Evolutionary conservation across 2,113 vertebrate genomes (phyloP).

Genomic region (Neotragus pygmaeus): DNA sequence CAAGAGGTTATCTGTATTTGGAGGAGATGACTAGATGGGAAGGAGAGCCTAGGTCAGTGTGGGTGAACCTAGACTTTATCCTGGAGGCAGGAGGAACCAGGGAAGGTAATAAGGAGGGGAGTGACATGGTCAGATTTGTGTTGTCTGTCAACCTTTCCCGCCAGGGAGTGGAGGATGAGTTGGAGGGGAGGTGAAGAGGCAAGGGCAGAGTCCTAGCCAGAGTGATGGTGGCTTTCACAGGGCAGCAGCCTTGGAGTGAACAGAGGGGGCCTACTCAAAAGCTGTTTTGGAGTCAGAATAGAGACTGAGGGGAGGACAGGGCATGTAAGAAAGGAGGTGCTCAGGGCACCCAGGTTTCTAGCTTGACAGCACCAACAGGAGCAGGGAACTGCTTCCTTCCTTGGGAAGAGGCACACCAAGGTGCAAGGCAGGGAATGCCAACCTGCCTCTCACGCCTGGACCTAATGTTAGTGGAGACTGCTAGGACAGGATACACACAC

Average conservation of each 20-base stretch:
- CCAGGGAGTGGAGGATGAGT: not conserved
- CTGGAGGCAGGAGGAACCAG: not conserved
- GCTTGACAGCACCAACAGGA: not conserved
- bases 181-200: not conserved
- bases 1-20: not conserved
- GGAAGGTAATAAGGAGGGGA: not conserved
- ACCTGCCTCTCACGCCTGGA: not conserved
- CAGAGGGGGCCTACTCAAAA: not conserved
- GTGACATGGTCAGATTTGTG: not conserved
- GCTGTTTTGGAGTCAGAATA: not conserved
- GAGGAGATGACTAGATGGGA: not conserved
- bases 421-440: not conserved
- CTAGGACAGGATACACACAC: too few species aligned
- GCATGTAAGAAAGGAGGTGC: not conserved
- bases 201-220: not conserved
- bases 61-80: not conserved
- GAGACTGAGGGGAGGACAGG: not conserved
- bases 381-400: not conserved
- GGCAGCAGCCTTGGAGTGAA: not conserved
- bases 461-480: not conserved
- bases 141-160: not conserved
- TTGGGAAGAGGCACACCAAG: not conserved
- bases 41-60: not conserved
- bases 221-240: not conserved
- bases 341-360: not conserved